Conservation (phyloP, 2,888 invertebrate genomes). For the Conops quadrifasciatus region DNA sequence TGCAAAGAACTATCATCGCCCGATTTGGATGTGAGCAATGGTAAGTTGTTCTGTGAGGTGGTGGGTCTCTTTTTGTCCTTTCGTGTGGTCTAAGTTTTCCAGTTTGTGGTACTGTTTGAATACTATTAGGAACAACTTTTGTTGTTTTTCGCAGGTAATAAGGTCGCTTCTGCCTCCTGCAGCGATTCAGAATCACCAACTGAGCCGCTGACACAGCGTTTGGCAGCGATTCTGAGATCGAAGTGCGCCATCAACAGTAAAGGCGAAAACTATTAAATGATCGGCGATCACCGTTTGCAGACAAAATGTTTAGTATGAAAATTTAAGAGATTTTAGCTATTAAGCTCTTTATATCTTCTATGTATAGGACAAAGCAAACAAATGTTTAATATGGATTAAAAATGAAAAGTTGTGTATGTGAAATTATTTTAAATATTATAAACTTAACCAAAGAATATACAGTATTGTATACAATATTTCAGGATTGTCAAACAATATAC, state of each 20-base stretch:
- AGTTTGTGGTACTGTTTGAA: not conserved
- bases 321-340: conserved; percentile 16
- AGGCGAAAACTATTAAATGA: conserved; percentile 32
- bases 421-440: too few species aligned
- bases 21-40: conserved; percentile 64
- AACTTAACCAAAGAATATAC: too few species aligned
- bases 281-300: not conserved
- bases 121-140: conserved; percentile 4
- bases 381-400: too few species aligned
- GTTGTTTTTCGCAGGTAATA: conserved; percentile 54
- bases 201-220: conserved; percentile 63
- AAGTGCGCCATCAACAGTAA: conserved; percentile 60
- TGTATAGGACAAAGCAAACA: too few species aligned
- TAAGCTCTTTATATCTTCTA: too few species aligned
- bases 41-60: too few species aligned
- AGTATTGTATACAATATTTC: too few species aligned
- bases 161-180: conserved; percentile 62
- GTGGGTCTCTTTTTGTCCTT: not conserved
- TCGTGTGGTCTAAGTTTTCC: not conserved
- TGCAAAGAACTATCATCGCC: conserved; percentile 52
- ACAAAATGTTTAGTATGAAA: conserved; percentile 21
- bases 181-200: conserved; percentile 65
- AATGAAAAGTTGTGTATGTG: too few species aligned
- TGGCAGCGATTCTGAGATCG: conserved; percentile 63
- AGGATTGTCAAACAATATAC: too few species aligned